These are phyloP conservation scores for Muscina levida DNA, from an alignment of 2,888 invertebrate genomes.

Conservation along the genomic window DNA sequence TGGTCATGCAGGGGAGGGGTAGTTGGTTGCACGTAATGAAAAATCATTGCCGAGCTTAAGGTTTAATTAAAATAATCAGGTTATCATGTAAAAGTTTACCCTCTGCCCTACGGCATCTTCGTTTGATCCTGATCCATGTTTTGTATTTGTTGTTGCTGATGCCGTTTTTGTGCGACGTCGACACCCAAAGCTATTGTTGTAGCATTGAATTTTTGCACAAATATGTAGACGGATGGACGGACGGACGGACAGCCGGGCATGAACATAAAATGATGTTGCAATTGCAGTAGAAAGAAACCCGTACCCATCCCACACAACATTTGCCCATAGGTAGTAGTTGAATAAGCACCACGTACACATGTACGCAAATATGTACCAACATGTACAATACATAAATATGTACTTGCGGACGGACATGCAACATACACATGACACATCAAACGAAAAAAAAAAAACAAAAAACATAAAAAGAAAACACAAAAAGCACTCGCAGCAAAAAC, in stretches of 20 bases:
- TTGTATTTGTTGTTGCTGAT: neutral
- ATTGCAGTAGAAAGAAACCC: neutral
- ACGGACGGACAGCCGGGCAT: conserved; percentile 4
- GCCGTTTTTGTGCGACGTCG: conserved; percentile 6
- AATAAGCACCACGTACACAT: neutral
- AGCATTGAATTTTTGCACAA: conserved; percentile 17
- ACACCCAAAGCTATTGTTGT: conserved; percentile 36
- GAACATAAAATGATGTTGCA: neutral
- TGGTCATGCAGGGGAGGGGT: neutral
- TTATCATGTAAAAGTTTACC: conserved; percentile 54
- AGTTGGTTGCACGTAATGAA: conserved; percentile 59
- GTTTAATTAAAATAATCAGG: conserved; percentile 63
- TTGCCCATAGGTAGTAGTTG: too few relatives aligned
- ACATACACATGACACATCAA: conserved; percentile 25
- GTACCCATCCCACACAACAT: too few relatives aligned
- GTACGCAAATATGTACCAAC: neutral
- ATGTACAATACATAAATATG: neutral
- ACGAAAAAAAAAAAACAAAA: conserved; percentile 4
- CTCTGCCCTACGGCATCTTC: conserved; percentile 20
- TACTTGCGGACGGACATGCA: neutral
- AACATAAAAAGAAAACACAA: conserved; percentile 15
- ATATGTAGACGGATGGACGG: conserved; percentile 6
- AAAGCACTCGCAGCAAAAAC: conserved; percentile 6
- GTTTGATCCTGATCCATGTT: neutral
- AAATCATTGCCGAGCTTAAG: conserved; percentile 53